Evolutionary conservation across 2,113 vertebrate genomes (phyloP).

Genomic region (Crotalus viridis): DNA sequence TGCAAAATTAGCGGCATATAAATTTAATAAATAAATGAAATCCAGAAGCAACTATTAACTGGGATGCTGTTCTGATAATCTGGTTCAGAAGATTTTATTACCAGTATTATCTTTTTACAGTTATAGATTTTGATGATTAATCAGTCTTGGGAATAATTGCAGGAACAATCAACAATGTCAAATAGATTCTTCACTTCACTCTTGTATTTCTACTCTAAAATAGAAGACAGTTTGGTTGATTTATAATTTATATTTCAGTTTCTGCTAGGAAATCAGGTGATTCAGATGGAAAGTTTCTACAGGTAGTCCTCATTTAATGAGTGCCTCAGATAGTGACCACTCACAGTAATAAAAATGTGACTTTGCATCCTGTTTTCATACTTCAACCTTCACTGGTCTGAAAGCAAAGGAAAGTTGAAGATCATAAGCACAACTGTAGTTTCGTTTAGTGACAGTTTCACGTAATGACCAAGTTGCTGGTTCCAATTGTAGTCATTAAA

Average conservation of each 20-base stretch:
- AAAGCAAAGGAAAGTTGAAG: not conserved
- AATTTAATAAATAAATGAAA: not conserved
- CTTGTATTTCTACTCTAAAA: not conserved
- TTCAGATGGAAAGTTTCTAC: not conserved
- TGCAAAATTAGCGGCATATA: not conserved
- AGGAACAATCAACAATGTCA: not conserved
- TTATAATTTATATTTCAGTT: not conserved
- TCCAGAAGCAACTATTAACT: not conserved
- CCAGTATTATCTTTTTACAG: not conserved
- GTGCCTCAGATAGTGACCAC: not conserved
- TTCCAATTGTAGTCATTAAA: not conserved
- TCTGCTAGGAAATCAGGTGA: not conserved
- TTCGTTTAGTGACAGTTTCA: not conserved
- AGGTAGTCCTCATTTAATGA: not conserved
- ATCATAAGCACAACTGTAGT: not conserved
- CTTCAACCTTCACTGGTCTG: not conserved
- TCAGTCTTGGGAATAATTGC: not conserved
- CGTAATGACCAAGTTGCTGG: not conserved
- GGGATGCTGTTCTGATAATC: not conserved
- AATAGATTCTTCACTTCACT: not conserved
- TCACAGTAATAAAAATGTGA: not conserved
- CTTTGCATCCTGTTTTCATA: not conserved
- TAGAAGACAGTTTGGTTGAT: not conserved
- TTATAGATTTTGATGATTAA: not conserved
- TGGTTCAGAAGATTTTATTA: not conserved